phyloP scores from a whole-genome alignment of 2,113 vertebrate species.

The Chlorodrepanis virens region DNA sequence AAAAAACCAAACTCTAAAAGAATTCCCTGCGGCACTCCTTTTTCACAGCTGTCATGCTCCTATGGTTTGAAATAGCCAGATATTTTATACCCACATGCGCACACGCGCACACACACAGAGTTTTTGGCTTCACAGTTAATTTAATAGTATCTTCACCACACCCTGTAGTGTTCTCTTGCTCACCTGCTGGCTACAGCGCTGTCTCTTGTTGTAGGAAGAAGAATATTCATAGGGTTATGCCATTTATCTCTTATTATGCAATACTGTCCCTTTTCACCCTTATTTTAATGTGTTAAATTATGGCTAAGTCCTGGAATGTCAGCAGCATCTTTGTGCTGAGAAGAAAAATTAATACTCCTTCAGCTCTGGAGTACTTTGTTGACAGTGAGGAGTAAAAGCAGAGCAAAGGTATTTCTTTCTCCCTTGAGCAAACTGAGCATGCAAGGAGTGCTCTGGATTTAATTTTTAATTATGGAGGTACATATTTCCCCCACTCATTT shows the following conservation, averaged over 20 bases:
- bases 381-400: slow-evolving; percentile 40
- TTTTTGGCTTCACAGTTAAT: slow-evolving; percentile 82
- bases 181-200: slow-evolving; percentile 81
- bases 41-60: slow-evolving; percentile 94
- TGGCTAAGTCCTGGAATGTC: slow-evolving; percentile 29
- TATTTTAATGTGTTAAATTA: slow-evolving; percentile 4
- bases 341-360: slow-evolving; percentile 42
- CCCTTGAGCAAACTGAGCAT: background rate
- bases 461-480: slow-evolving; percentile 69
- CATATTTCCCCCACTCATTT: slow-evolving; percentile 35
- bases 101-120: background rate
- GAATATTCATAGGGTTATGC: slow-evolving; percentile 25
- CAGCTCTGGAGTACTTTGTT: slow-evolving; percentile 27
- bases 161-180: slow-evolving; percentile 77
- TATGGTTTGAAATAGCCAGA: slow-evolving; percentile 82
- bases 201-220: slow-evolving; percentile 64
- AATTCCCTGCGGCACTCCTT: slow-evolving; percentile 89
- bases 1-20: slow-evolving; percentile 84
- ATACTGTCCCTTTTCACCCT: background rate
- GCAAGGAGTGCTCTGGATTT: slow-evolving; percentile 17
- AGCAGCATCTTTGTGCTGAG: slow-evolving; percentile 14
- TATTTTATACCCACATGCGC: background rate
- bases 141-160: slow-evolving; percentile 85
- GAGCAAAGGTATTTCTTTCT: background rate
- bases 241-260: slow-evolving; percentile 13